Percentiles rank a stretch among this genome's conserved stretches.
These are phyloP conservation scores for Pipistrellus pipistrellus DNA, from an alignment of 2,797 vertebrate species.

Conservation along the genomic window DNA sequence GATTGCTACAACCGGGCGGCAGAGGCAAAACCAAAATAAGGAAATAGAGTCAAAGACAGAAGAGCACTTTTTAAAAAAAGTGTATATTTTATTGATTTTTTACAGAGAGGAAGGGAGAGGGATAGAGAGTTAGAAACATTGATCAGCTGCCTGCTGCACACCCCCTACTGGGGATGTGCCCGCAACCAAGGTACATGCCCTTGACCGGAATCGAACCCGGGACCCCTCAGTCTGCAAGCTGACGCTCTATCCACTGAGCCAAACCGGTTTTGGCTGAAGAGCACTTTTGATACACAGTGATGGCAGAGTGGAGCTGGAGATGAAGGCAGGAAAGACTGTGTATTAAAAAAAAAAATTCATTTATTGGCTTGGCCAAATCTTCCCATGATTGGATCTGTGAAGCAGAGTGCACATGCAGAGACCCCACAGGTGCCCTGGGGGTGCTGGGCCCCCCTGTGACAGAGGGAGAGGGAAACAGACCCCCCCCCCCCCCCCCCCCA, in stretches of 20 bases:
- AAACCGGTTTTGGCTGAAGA: not conserved
- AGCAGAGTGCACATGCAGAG: not conserved
- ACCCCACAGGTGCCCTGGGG: fast-evolving
- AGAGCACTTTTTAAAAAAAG: too few species aligned
- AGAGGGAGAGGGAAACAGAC: not conserved
- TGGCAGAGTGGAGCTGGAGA: not conserved
- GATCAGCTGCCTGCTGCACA: too few species aligned
- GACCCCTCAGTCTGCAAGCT: too few species aligned
- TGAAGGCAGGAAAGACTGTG: not conserved
- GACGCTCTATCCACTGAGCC: too few species aligned
- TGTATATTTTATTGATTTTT: too few species aligned
- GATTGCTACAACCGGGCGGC: not conserved
- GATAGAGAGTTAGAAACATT: too few species aligned
- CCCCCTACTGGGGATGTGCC: too few species aligned
- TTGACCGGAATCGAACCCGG: too few species aligned
- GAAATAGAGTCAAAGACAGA: not conserved
- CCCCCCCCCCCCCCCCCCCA: not conserved
- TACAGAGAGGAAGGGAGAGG: too few species aligned
- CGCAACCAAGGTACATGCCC: too few species aligned
- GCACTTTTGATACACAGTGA: not conserved
- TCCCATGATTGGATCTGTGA: not conserved
- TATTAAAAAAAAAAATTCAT: not conserved
- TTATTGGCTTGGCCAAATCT: not conserved
- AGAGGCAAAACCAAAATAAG: not conserved
- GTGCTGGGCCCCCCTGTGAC: not conserved